Conservation (phyloP, 2,888 invertebrate genomes). For the Actias luna region DNA sequence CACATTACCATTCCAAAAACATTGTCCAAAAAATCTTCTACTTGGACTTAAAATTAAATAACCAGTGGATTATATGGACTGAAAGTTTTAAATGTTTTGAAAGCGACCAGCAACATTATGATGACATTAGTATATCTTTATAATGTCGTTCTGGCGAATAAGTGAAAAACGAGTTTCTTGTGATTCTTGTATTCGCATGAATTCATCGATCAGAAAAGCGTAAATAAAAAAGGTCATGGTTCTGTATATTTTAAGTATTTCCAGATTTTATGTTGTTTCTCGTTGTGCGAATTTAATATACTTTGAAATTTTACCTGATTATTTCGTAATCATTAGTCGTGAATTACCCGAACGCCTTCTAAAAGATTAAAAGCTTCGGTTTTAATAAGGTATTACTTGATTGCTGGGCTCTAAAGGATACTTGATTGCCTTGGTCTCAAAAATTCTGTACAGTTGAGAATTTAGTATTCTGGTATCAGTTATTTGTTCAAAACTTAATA, state of each 20-base stretch:
- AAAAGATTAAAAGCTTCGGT: background rate
- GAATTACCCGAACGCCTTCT: slow-evolving; percentile 7
- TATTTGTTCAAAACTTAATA: background rate
- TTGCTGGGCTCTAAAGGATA: background rate
- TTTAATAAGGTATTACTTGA: background rate
- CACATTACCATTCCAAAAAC: too few relatives aligned
- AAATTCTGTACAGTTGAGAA: slow-evolving; percentile 4
- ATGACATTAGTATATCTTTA: too few relatives aligned
- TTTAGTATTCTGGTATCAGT: background rate
- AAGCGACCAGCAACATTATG: too few relatives aligned
- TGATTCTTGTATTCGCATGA: too few relatives aligned
- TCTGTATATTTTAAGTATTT: background rate
- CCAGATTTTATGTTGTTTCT: background rate
- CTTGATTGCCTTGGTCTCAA: slow-evolving; percentile 11
- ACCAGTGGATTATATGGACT: too few relatives aligned
- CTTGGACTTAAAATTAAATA: too few relatives aligned
- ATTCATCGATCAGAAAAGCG: background rate
- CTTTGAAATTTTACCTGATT: background rate
- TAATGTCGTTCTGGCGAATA: too few relatives aligned
- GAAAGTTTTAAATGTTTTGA: too few relatives aligned
- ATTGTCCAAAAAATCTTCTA: too few relatives aligned
- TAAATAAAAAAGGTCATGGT: background rate
- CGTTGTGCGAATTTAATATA: background rate
- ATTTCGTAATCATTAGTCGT: background rate
- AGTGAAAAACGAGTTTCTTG: too few relatives aligned